phyloP scores from a whole-genome alignment of 2,113 vertebrate species.

The Labeo catla region DNA sequence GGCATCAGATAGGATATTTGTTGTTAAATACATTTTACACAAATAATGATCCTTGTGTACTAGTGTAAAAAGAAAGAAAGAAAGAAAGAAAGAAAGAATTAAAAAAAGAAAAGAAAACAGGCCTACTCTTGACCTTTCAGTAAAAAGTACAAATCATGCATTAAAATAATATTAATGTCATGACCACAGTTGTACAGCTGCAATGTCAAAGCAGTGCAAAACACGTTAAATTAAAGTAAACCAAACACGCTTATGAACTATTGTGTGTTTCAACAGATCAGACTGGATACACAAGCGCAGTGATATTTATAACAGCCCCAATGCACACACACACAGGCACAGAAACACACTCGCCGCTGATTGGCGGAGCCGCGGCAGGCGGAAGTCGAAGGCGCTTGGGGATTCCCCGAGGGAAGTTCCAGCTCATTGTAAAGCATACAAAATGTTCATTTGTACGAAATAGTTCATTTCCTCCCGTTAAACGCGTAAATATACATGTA shows the following conservation, averaged over 20 bases:
- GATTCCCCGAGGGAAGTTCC: conserved; percentile 88
- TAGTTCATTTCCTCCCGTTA: conserved; percentile 72
- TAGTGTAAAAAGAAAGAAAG: background rate
- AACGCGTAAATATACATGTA: conserved; percentile 60
- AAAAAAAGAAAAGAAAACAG: background rate
- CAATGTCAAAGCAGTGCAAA: background rate
- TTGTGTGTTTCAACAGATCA: background rate
- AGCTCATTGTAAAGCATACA: conserved; percentile 73
- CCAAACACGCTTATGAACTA: background rate
- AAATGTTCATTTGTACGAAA: conserved; percentile 70
- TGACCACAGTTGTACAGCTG: background rate
- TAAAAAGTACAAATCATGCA: background rate
- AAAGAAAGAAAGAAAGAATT: background rate
- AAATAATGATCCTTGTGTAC: too few relatives aligned
- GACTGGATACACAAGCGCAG: background rate
- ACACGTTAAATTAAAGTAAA: too few relatives aligned
- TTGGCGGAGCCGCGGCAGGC: conserved; percentile 61
- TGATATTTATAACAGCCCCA: conserved; percentile 56
- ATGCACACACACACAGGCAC: conserved; percentile 38
- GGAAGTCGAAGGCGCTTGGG: conserved; percentile 77
- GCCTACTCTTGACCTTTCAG: background rate
- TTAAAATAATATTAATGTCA: background rate
- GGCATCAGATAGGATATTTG: background rate
- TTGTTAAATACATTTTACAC: too few relatives aligned
- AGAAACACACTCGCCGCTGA: background rate